Percentiles rank a stretch among this genome's conserved stretches.
These are phyloP conservation scores for Ivindomyrus marchei DNA, from an alignment of 2,113 vertebrate genomes.

Conservation along the genomic window DNA sequence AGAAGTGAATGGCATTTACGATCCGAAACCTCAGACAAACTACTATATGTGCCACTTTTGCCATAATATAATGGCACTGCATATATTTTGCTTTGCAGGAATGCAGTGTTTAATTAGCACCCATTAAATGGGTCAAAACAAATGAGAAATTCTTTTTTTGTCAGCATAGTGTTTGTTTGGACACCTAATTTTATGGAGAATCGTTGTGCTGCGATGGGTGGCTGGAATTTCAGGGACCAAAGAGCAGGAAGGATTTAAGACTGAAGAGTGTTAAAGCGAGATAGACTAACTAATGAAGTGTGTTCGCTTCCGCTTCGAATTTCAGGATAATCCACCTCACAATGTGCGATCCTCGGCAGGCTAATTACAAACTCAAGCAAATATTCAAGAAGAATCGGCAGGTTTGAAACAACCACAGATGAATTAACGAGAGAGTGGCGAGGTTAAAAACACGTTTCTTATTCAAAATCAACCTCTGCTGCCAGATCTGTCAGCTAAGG, in stretches of 20 bases:
- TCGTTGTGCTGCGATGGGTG: not conserved
- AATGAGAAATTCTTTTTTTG: not conserved
- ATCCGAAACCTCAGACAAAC: not conserved
- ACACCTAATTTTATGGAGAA: not conserved
- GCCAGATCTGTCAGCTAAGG: not conserved
- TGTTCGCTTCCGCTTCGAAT: not conserved
- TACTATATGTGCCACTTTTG: not conserved
- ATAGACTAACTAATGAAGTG: not conserved
- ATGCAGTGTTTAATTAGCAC: constrained; percentile 15
- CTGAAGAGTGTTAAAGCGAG: not conserved
- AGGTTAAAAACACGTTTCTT: not conserved
- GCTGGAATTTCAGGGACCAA: not conserved
- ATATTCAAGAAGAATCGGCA: not conserved
- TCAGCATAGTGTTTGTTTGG: not conserved
- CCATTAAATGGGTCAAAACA: not conserved
- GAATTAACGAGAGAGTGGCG: not conserved
- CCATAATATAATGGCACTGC: not conserved
- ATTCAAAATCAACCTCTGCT: not conserved
- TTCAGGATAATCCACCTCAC: not conserved
- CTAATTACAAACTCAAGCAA: not conserved
- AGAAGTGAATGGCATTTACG: not conserved
- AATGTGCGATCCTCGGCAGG: not conserved
- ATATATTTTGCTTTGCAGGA: not conserved
- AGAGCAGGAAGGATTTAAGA: not conserved
- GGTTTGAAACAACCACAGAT: not conserved